These are phyloP conservation scores for Lepus europaeus DNA, from an alignment of 2,113 vertebrate species.

Conservation along the genomic window DNA sequence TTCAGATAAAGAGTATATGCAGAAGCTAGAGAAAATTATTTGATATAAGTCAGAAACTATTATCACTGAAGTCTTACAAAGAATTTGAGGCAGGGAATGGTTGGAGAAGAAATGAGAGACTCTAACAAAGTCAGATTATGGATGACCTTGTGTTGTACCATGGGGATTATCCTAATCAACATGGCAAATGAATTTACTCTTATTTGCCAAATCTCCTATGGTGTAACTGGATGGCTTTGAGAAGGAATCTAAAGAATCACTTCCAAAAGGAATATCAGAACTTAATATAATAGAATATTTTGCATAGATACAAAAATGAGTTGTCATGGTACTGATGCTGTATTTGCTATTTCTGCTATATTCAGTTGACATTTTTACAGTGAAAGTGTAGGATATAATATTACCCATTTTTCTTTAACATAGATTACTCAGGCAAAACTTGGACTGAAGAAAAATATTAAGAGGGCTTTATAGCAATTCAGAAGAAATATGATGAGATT, in stretches of 20 bases:
- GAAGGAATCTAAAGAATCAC: background rate
- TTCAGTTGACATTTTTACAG: background rate
- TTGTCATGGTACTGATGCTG: background rate
- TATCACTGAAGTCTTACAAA: background rate
- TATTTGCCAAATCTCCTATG: background rate
- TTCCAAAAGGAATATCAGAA: background rate
- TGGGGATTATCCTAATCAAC: background rate
- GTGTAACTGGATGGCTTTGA: background rate
- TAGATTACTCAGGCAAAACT: background rate
- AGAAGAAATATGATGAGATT: background rate
- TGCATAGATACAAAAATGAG: background rate
- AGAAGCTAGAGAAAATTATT: background rate
- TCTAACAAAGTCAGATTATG: background rate
- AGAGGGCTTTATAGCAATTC: background rate
- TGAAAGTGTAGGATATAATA: background rate
- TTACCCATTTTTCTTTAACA: background rate
- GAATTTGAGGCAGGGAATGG: background rate
- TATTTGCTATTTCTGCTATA: background rate
- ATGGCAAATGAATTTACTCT: constrained; percentile 6
- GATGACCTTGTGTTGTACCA: background rate
- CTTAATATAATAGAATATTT: background rate
- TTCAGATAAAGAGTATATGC: background rate
- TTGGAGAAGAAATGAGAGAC: background rate
- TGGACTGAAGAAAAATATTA: background rate
- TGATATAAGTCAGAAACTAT: background rate